Conservation (phyloP, 2,113 vertebrate genomes). For the Pelusios castaneus region DNA sequence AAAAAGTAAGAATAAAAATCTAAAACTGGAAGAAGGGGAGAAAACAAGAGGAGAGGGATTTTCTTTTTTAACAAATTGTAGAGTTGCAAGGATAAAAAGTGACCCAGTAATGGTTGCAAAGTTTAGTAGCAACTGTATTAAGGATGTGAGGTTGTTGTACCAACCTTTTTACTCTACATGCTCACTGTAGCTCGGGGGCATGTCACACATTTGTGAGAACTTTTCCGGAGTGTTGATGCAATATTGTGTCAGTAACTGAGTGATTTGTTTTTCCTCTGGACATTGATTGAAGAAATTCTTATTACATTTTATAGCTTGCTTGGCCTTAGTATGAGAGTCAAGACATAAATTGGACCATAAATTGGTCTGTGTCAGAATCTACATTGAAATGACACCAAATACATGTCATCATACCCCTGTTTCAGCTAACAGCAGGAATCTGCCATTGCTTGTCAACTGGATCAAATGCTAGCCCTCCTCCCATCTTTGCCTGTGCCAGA, state of each 20-base stretch:
- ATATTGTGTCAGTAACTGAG: constrained; percentile 77
- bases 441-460: constrained; percentile 69
- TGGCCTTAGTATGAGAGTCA: constrained; percentile 79
- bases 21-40: constrained; percentile 16
- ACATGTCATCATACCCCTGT: constrained; percentile 63
- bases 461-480: constrained; percentile 69
- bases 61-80: constrained; percentile 50
- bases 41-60: neutral
- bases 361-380: constrained; percentile 82
- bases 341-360: constrained; percentile 84
- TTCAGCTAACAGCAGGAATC: constrained; percentile 63
- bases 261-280: constrained; percentile 85
- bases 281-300: constrained; percentile 86
- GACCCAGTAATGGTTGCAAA: constrained; percentile 48
- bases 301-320: constrained; percentile 83
- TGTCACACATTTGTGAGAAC: constrained; percentile 78
- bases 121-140: constrained; percentile 37
- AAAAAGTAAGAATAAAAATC: neutral
- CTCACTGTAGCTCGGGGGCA: constrained; percentile 70
- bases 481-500: constrained; percentile 51
- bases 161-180: constrained; percentile 30
- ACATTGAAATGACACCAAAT: constrained; percentile 79
- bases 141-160: neutral
- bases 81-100: constrained; percentile 38
- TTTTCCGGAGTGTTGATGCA: constrained; percentile 78